Conservation (phyloP, 2,888 invertebrate genomes). For the Eupithecia subfuscata region DNA sequence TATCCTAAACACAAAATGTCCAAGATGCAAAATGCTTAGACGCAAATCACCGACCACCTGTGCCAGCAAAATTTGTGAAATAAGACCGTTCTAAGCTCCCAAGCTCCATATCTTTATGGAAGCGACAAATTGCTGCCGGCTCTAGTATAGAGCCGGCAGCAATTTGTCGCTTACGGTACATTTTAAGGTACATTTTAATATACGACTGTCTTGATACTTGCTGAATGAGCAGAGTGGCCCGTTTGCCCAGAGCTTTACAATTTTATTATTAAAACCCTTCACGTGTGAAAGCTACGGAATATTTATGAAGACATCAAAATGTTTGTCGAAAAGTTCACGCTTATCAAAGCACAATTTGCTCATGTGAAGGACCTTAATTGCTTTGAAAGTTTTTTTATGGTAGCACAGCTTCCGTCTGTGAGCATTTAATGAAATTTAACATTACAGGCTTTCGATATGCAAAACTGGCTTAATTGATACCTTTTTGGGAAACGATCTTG, state of each 20-base stretch:
- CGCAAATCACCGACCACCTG: neutral
- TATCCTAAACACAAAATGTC: neutral
- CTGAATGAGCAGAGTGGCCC: neutral
- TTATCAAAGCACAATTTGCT: slow-evolving; percentile 62
- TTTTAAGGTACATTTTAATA: neutral
- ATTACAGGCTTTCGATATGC: slow-evolving; percentile 62
- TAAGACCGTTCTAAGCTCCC: neutral
- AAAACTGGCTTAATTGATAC: slow-evolving; percentile 53
- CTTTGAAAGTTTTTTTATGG: slow-evolving; percentile 71
- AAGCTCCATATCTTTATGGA: neutral
- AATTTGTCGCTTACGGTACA: no score
- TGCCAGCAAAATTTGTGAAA: neutral
- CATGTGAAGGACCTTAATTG: slow-evolving; percentile 65
- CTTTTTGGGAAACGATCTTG: slow-evolving; percentile 48
- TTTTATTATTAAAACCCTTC: slow-evolving; percentile 57
- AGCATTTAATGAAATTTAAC: slow-evolving; percentile 57
- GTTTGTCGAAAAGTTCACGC: slow-evolving; percentile 56
- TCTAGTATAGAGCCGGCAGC: no score
- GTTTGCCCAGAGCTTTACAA: neutral
- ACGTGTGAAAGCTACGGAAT: slow-evolving; percentile 72
- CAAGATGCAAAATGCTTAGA: neutral
- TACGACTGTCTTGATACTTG: neutral
- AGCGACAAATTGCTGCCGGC: neutral
- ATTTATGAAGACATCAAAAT: slow-evolving; percentile 72
- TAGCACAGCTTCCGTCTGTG: slow-evolving; percentile 51